Percentiles rank a stretch among this genome's conserved stretches.
These are phyloP conservation scores for Regulus satrapa DNA, from an alignment of 2,113 vertebrate species.

Conservation along the genomic window DNA sequence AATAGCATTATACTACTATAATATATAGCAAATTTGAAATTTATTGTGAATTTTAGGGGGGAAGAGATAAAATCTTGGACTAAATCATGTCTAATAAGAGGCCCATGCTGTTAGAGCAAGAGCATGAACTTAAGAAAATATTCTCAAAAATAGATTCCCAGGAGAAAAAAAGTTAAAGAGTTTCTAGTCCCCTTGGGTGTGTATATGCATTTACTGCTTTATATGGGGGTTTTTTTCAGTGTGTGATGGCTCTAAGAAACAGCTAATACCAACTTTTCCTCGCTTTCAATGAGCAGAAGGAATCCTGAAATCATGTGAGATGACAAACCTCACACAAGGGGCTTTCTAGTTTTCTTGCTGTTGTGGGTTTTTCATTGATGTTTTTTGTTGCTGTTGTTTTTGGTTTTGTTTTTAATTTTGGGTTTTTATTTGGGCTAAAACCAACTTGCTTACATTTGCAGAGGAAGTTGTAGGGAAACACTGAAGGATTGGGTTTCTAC, in stretches of 20 bases:
- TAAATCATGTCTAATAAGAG: not conserved
- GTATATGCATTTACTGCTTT: not conserved
- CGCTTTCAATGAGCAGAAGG: not conserved
- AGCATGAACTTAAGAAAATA: not conserved
- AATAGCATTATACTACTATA: not conserved
- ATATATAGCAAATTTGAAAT: not conserved
- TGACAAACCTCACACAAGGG: not conserved
- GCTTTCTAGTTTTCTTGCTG: not conserved
- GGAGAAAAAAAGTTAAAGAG: fast-evolving
- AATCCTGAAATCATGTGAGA: not conserved
- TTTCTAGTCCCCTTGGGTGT: not conserved
- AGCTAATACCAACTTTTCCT: not conserved
- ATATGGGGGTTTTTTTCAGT: not conserved
- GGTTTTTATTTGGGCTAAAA: not conserved
- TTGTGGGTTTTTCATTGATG: no score
- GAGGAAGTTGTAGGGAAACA: not conserved
- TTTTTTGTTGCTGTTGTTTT: no score
- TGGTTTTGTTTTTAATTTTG: not conserved
- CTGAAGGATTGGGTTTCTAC: not conserved
- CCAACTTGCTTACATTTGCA: not conserved
- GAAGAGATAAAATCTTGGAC: not conserved
- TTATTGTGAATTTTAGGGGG: not conserved
- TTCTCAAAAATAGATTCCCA: not conserved
- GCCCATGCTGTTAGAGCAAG: not conserved
- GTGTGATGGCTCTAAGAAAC: not conserved